Conservation (phyloP, 2,797 vertebrate species). For the Lepilemur ruficaudatus region DNA sequence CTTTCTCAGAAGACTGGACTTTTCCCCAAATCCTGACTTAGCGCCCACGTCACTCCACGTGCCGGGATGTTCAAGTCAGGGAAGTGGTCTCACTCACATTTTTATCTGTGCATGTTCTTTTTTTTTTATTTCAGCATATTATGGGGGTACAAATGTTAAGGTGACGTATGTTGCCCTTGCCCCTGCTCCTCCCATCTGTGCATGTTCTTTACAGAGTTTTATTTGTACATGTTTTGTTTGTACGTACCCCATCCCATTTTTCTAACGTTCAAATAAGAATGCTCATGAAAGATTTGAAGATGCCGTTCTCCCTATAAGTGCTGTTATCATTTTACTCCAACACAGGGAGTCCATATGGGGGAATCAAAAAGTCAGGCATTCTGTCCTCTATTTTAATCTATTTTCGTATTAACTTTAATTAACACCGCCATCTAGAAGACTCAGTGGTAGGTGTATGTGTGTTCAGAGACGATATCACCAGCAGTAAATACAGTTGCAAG, state of each 20-base stretch:
- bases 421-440: background rate
- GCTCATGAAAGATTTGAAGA: background rate
- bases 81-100: background rate
- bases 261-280: background rate
- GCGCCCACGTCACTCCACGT: background rate
- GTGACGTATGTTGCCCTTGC: no score
- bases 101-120: background rate
- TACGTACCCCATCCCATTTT: background rate
- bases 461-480: background rate
- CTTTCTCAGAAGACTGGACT: background rate
- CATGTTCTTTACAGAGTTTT: background rate
- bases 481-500: background rate
- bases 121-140: no score
- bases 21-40: background rate
- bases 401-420: background rate
- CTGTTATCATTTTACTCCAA: background rate
- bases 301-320: background rate
- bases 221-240: background rate
- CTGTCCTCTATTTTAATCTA: background rate
- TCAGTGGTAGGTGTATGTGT: background rate
- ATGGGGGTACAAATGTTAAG: no score
- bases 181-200: no score
- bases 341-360: background rate
- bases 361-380: background rate
- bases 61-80: background rate